Evolutionary conservation across 2,888 invertebrate genomes (phyloP), one percentile per base, ranked within the genome.

Genomic region (Mythimna albipuncta): DNA sequence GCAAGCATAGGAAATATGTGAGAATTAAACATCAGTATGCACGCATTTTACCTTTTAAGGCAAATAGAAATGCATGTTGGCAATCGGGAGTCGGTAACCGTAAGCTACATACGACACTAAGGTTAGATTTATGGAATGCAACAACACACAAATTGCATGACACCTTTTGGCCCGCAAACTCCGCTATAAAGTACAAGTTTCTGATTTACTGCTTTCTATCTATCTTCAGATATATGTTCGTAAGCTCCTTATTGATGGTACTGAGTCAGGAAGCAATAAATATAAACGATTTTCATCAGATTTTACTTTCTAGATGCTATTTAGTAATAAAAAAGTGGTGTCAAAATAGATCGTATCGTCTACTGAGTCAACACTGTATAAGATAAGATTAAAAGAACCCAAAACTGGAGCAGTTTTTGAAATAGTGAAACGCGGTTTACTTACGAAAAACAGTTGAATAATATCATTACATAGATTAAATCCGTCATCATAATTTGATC

Each of bases 321-420:
- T 61, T 32, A 59, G 72, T 66, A 55, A 66, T 58, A 32, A 13
- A 63, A 71, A 68, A 63, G 21, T 21, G 16, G 35, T 65, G 47
- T 85, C 72, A 66, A 76, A 66, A 85, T 38, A 64, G 35, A 82
- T 79, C 54, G 58, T 70, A 68, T 59, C 52, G 63, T 26, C 13
- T 69, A 11, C 47, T 64, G 21, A 72, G 67, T 47, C 47, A 59
- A 72, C 68, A 72, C 50, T n/a, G 11, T 16, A 70, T 47, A 41
- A 77, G 70, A 75, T 83, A 69, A 82, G 66, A 74, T 63, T 66
- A 83, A 74, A 76, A 77, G 52, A 69, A 80, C 65, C 52, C 57
- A 75, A 81, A 83, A 80, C 73, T 75, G 38, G 80, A 73, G 41
- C 71, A 76, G 54, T 76, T 84, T 84, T 76, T 79, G 76, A 72